Conservation (phyloP, 2,888 invertebrate species). For the Fabriciana adippe region DNA sequence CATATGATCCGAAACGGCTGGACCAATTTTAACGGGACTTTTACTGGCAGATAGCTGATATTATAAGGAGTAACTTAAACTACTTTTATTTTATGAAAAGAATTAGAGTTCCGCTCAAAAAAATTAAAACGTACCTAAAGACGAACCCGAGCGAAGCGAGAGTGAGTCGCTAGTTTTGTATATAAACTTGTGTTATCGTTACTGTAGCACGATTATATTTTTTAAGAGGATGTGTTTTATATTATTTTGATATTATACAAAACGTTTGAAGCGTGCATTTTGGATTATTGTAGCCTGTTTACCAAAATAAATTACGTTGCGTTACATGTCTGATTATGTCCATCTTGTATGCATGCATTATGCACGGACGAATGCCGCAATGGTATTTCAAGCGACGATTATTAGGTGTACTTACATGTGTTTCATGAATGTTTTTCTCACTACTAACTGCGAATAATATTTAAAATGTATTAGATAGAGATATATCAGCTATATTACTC, state of each 20-base stretch:
- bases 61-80: too few species aligned
- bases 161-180: too few species aligned
- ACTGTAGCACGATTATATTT: too few species aligned
- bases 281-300: constrained; percentile 21
- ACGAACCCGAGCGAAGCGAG: too few species aligned
- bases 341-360: constrained; percentile 56
- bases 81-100: too few species aligned
- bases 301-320: constrained; percentile 28
- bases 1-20: too few species aligned
- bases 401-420: constrained; percentile 50
- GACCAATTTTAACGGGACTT: too few species aligned
- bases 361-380: constrained; percentile 53
- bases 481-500: not conserved
- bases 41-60: too few species aligned
- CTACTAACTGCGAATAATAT: constrained; percentile 1
- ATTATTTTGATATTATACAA: constrained; percentile 1
- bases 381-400: constrained; percentile 64
- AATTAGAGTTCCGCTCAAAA: too few species aligned
- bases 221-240: too few species aligned
- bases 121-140: too few species aligned
- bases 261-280: constrained; percentile 6
- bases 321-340: constrained; percentile 33
- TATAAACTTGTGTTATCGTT: too few species aligned
- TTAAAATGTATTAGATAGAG: not conserved
- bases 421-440: constrained; percentile 52